Conservation (phyloP, 2,888 invertebrate genomes). For the Perdita meconis region DNA sequence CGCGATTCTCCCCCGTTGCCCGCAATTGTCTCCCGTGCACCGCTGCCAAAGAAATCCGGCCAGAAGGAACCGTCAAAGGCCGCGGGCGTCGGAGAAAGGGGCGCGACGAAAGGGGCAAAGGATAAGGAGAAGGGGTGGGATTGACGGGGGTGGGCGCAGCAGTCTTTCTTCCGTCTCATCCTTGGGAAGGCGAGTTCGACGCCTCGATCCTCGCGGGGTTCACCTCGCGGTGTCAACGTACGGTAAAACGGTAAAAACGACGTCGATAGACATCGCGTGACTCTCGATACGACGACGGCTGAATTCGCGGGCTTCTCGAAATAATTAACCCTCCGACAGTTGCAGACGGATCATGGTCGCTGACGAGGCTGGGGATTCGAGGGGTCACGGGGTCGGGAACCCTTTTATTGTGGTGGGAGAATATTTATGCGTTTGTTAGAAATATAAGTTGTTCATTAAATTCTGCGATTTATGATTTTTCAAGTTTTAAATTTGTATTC, state of each 20-base stretch:
- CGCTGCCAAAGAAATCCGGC: conserved; percentile 59
- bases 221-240: conserved; percentile 23
- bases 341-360: conserved; percentile 11
- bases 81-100: conserved; percentile 17
- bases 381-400: too few species aligned
- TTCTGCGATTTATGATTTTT: too few species aligned
- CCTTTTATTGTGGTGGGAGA: too few species aligned
- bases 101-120: background rate
- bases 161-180: conserved; percentile 60
- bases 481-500: background rate
- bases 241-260: conserved; percentile 36
- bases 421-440: too few species aligned
- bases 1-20: conserved; percentile 68
- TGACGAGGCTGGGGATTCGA: background rate
- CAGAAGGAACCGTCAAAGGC: conserved; percentile 57
- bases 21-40: conserved; percentile 70
- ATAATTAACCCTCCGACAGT: conserved; percentile 34
- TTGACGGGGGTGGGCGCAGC: conserved; percentile 18
- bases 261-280: conserved; percentile 54
- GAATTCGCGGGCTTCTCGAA: conserved; percentile 28
- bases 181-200: conserved; percentile 29
- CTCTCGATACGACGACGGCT: conserved; percentile 14
- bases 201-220: conserved; percentile 7
- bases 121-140: background rate
- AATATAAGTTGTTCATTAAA: too few species aligned